Conservation (phyloP, 2,888 invertebrate genomes). For the Nymphalis c-album region DNA sequence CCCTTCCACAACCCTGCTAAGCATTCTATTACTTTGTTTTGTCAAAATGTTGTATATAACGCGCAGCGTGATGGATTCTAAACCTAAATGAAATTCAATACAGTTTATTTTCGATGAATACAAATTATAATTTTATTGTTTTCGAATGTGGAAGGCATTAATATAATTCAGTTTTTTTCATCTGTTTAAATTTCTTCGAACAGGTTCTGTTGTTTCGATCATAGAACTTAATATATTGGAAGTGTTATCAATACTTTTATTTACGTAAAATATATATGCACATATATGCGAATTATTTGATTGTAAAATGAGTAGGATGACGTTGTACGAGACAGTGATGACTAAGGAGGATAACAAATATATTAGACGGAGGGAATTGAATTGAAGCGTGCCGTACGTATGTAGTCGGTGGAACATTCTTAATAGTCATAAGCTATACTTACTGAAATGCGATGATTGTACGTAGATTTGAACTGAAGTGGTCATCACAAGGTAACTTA, state of each 20-base stretch:
- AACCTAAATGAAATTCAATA: conserved; percentile 46
- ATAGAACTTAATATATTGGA: conserved; percentile 2
- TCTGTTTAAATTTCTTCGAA: conserved; percentile 55
- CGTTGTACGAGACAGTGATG: too few species aligned
- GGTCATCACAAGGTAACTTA: too few species aligned
- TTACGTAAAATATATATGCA: too few species aligned
- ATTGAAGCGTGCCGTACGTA: too few species aligned
- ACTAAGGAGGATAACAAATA: too few species aligned
- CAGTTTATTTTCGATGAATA: conserved; percentile 46
- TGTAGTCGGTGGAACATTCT: too few species aligned
- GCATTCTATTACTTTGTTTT: conserved; percentile 70
- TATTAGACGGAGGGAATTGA: too few species aligned
- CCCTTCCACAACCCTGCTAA: conserved; percentile 77
- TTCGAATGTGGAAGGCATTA: conserved; percentile 47
- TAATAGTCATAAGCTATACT: too few species aligned
- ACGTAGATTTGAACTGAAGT: too few species aligned
- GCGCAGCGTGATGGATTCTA: conserved; percentile 42
- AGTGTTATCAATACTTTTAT: conserved; percentile 2
- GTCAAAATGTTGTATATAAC: conserved; percentile 54
- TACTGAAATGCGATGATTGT: too few species aligned
- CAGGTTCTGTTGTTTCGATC: conserved; percentile 62
- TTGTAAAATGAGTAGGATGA: too few species aligned
- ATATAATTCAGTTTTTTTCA: conserved; percentile 64
- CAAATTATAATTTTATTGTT: conserved; percentile 26
- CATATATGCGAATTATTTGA: too few species aligned